phyloP scores from a whole-genome alignment of 2,113 vertebrate genomes.

The Clupea harengus region DNA sequence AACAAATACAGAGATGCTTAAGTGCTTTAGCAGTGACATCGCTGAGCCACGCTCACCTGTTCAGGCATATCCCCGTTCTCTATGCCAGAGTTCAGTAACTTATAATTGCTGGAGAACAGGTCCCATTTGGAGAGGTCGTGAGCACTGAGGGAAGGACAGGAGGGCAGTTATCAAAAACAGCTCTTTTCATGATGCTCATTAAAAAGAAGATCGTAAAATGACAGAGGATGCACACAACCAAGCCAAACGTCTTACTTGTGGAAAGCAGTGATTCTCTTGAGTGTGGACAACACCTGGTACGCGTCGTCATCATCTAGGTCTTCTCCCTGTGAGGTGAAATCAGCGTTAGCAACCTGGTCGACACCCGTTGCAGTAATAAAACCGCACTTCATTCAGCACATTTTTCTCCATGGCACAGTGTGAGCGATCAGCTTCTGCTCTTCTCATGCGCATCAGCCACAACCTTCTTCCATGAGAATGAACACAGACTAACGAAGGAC shows the following conservation, averaged over 20 bases:
- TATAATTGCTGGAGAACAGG: slow-evolving; percentile 98
- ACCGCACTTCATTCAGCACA: neutral
- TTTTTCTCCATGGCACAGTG: too few species aligned
- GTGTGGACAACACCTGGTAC: slow-evolving; percentile 94
- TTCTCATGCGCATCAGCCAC: neutral
- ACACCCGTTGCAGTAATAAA: neutral
- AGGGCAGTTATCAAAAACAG: neutral
- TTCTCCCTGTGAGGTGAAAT: slow-evolving; percentile 77
- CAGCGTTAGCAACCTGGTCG: neutral
- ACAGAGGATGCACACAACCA: neutral
- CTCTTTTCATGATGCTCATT: neutral
- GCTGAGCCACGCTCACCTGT: slow-evolving; percentile 74
- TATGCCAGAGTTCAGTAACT: slow-evolving; percentile 95
- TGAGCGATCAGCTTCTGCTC: too few species aligned
- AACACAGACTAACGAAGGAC: neutral
- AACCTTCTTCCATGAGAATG: neutral
- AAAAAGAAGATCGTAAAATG: neutral
- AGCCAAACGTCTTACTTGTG: slow-evolving; percentile 81
- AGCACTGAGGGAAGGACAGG: slow-evolving; percentile 75
- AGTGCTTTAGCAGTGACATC: neutral
- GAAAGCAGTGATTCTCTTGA: slow-evolving; percentile 98
- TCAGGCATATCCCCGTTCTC: slow-evolving; percentile 99
- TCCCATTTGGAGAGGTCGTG: slow-evolving; percentile 98
- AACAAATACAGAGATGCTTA: neutral
- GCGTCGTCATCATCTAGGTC: slow-evolving; percentile 98